Percentiles rank a stretch among this genome's conserved stretches.
These are phyloP conservation scores for Sepioteuthis lessoniana DNA, from an alignment of 2,888 invertebrate species.

Conservation along the genomic window DNA sequence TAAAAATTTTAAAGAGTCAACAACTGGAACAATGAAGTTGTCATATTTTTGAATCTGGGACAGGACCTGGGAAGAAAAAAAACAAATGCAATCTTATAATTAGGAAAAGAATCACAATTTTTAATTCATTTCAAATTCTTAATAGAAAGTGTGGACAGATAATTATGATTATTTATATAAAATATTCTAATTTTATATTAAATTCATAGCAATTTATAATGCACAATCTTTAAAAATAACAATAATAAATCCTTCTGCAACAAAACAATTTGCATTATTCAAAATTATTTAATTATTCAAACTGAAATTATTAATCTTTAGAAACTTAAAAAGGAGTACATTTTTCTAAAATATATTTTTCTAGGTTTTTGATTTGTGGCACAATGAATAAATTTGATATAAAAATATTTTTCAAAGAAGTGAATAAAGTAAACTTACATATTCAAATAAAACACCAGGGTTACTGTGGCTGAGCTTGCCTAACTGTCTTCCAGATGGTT, in stretches of 20 bases:
- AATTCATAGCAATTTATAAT: background rate
- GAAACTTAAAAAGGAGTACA: no score
- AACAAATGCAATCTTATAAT: background rate
- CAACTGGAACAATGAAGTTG: slow-evolving; percentile 95
- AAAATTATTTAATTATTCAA: background rate
- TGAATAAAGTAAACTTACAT: slow-evolving; percentile 80
- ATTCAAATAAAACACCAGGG: slow-evolving; percentile 96
- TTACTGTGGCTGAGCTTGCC: slow-evolving; percentile 97
- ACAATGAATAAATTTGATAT: background rate
- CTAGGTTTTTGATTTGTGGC: background rate
- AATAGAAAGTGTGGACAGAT: background rate
- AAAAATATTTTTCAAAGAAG: background rate
- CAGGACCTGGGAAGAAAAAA: slow-evolving; percentile 78
- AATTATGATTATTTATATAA: background rate
- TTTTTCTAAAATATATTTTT: slow-evolving; percentile 35
- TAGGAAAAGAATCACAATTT: background rate
- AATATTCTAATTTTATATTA: background rate
- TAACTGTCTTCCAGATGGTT: slow-evolving; percentile 94
- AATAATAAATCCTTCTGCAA: background rate
- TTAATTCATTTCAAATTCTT: background rate
- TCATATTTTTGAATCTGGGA: slow-evolving; percentile 93
- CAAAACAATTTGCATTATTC: background rate
- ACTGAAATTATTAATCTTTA: background rate
- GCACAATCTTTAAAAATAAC: background rate
- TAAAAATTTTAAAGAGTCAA: slow-evolving; percentile 96